These are phyloP conservation scores for Eupeodes latifasciatus DNA, from an alignment of 2,888 invertebrate species.

Conservation along the genomic window DNA sequence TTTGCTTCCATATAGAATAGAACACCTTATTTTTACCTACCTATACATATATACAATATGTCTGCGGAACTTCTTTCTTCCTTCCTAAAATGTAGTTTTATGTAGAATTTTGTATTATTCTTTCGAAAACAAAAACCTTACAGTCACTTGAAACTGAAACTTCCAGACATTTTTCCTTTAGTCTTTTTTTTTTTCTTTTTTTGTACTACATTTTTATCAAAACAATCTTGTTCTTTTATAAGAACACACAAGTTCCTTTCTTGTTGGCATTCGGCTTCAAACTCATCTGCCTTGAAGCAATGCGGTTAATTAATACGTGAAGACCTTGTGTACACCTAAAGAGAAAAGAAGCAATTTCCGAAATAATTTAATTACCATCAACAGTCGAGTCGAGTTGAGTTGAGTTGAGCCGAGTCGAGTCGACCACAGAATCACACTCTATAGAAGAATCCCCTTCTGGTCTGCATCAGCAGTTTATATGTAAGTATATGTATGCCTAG, in stretches of 20 bases:
- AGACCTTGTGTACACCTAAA: slow-evolving; percentile 29
- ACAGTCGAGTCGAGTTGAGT: slow-evolving; percentile 33
- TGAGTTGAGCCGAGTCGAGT: slow-evolving; percentile 1
- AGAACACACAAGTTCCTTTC: background rate
- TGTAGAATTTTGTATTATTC: background rate
- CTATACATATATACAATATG: no score
- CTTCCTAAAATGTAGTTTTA: no score
- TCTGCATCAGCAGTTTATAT: slow-evolving; percentile 12
- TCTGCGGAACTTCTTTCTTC: no score
- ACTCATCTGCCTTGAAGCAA: slow-evolving; percentile 48
- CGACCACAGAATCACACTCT: slow-evolving; percentile 6
- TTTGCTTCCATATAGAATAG: no score
- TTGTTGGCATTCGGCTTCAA: slow-evolving; percentile 31
- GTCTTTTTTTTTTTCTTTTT: background rate
- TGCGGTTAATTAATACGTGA: slow-evolving; percentile 73
- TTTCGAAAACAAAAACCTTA: slow-evolving; percentile 19
- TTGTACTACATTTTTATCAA: background rate
- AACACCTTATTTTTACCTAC: no score
- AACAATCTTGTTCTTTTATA: slow-evolving; percentile 22
- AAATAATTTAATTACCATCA: slow-evolving; percentile 72
- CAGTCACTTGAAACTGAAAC: slow-evolving; percentile 31
- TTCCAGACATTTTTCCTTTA: slow-evolving; percentile 1
- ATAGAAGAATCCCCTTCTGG: background rate
- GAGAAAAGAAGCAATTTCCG: slow-evolving; percentile 56
- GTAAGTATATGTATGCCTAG: slow-evolving; percentile 12